A percentile compares a stretch with the other conserved stretches of the same genome.
These are phyloP conservation scores for Egretta garzetta DNA, from an alignment of 2,113 vertebrate species.

Conservation along the genomic window DNA sequence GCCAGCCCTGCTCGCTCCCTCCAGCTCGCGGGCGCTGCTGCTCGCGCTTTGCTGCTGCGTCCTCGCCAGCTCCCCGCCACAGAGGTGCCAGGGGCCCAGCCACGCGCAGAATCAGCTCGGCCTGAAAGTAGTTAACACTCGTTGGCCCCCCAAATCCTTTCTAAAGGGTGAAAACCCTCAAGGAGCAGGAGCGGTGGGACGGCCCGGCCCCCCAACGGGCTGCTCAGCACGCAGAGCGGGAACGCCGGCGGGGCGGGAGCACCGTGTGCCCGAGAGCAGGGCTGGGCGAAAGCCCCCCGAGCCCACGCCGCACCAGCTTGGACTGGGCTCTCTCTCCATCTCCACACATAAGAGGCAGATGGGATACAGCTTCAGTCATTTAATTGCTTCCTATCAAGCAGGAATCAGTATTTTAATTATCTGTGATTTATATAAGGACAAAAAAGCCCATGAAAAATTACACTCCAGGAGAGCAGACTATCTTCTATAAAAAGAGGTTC, in stretches of 20 bases:
- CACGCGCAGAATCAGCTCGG: background rate
- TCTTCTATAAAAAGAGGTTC: background rate
- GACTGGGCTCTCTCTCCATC: background rate
- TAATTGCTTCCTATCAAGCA: constrained; percentile 33
- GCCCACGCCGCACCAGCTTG: rapidly evolving
- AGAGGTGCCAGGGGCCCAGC: background rate
- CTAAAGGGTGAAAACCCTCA: background rate
- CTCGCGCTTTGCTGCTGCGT: background rate
- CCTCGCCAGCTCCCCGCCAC: background rate
- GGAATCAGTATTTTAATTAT: constrained; percentile 15
- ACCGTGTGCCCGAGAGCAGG: rapidly evolving
- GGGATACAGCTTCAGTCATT: background rate
- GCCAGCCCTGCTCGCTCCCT: background rate
- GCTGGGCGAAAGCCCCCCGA: rapidly evolving
- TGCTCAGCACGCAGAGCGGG: background rate
- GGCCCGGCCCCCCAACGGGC: background rate
- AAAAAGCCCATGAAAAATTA: background rate
- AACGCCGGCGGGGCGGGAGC: background rate
- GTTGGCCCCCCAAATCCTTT: background rate
- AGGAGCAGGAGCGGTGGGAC: background rate
- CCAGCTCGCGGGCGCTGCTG: background rate
- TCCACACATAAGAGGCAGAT: background rate
- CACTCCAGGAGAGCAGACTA: background rate
- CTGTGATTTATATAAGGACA: background rate
- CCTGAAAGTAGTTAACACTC: background rate